Percentiles rank a stretch among this genome's conserved stretches.
phyloP scores from a whole-genome alignment of 2,113 vertebrate species.

The Python bivittatus region DNA sequence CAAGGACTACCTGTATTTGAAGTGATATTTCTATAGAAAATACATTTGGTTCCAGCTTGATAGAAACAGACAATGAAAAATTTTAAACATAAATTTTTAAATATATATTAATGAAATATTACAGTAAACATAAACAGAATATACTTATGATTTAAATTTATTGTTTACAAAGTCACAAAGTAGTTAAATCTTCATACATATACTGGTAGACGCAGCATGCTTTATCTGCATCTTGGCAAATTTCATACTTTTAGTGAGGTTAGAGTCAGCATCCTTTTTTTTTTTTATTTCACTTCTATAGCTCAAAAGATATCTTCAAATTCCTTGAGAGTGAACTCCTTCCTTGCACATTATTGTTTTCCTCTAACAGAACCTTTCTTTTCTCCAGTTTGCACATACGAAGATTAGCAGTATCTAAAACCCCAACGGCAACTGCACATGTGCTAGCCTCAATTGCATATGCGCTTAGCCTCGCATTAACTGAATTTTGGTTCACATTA shows the following conservation, averaged over 20 bases:
- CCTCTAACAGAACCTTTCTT: background rate
- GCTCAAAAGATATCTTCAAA: background rate
- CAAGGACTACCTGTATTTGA: no score
- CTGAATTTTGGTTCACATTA: background rate
- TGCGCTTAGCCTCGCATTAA: background rate
- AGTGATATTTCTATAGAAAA: no score
- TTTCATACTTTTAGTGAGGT: background rate
- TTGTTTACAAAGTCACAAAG: no score
- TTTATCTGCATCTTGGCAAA: background rate
- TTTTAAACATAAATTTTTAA: no score
- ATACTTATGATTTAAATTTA: no score
- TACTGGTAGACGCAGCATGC: background rate
- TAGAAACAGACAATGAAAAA: no score
- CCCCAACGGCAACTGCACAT: background rate
- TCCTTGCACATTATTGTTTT: background rate
- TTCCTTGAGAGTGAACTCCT: background rate
- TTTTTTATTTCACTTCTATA: background rate
- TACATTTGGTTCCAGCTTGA: no score
- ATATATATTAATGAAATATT: no score
- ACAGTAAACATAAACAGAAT: no score
- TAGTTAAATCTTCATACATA: background rate
- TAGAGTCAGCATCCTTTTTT: background rate
- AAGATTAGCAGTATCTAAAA: background rate
- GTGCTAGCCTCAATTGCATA: background rate
- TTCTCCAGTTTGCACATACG: background rate